Evolutionary conservation across 2,113 vertebrate species (phyloP).

Genomic region (Atrichornis clamosus): DNA sequence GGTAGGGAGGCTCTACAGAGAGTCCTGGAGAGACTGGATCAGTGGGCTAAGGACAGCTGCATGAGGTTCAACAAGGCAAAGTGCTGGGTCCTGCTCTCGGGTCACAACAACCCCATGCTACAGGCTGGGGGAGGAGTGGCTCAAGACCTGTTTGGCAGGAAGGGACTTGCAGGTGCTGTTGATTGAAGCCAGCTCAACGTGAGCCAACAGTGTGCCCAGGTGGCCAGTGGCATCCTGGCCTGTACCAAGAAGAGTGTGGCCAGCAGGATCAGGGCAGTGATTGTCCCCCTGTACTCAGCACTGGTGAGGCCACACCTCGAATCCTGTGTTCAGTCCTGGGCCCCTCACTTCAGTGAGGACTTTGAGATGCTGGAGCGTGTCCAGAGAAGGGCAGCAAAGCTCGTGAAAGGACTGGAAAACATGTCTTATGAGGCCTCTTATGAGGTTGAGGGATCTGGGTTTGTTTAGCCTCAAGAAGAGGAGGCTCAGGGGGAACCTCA

Average conservation of each 20-base stretch:
- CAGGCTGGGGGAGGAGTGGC: neutral
- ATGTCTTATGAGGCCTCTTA: neutral
- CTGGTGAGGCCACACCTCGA: neutral
- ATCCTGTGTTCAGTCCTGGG: neutral
- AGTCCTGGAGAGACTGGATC: neutral
- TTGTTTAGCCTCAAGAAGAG: neutral
- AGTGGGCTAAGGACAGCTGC: neutral
- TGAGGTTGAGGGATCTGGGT: neutral
- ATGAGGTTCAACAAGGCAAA: neutral
- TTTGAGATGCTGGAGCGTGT: neutral
- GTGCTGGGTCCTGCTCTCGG: neutral
- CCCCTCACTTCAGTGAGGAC: neutral
- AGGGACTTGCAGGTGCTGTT: neutral
- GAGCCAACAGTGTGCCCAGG: neutral
- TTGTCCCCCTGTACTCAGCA: neutral
- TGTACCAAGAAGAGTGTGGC: neutral
- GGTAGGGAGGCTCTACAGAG: neutral
- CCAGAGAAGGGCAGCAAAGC: neutral
- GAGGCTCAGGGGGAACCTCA: neutral
- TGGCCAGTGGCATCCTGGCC: no score
- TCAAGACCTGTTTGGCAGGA: neutral
- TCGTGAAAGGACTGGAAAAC: rapidly evolving
- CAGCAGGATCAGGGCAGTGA: neutral
- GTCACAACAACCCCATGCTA: neutral
- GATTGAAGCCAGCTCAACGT: neutral